A percentile compares a stretch with the other conserved stretches of the same genome.
These are phyloP conservation scores for Propithecus perrieri DNA, from an alignment of 2,797 vertebrate species.

Conservation along the genomic window DNA sequence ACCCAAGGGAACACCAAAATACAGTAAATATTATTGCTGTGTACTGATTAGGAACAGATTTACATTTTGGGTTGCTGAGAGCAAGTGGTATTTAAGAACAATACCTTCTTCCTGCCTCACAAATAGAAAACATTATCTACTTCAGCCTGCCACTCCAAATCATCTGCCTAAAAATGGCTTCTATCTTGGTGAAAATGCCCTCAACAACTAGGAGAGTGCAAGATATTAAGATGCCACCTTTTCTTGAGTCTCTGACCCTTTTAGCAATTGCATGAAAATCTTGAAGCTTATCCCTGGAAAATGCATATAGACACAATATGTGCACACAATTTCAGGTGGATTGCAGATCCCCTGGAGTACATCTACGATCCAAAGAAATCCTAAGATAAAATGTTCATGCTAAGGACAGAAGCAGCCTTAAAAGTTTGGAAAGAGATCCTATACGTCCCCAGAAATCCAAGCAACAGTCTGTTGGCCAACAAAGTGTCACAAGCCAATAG, in stretches of 20 bases:
- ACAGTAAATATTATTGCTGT: constrained; percentile 24
- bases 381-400: constrained; percentile 28
- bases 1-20: constrained; percentile 35
- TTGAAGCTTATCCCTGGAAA: not conserved
- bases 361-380: not conserved
- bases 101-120: not conserved
- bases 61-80: not conserved
- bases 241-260: constrained; percentile 12
- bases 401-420: not conserved
- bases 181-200: not conserved
- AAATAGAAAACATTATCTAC: not conserved
- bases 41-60: constrained; percentile 3
- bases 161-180: constrained; percentile 18
- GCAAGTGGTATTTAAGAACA: constrained; percentile 11
- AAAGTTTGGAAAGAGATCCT: not conserved
- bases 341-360: not conserved
- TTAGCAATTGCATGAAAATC: not conserved
- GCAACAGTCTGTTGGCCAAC: not conserved
- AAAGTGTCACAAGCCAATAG: not conserved
- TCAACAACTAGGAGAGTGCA: not conserved
- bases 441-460: not conserved
- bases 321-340: not conserved
- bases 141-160: not conserved
- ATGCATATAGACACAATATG: not conserved
- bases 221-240: not conserved